Evolutionary conservation across 2,888 invertebrate genomes (phyloP), one percentile per base, ranked within the genome.

Genomic region (Sphaerophoria rueppellii): DNA sequence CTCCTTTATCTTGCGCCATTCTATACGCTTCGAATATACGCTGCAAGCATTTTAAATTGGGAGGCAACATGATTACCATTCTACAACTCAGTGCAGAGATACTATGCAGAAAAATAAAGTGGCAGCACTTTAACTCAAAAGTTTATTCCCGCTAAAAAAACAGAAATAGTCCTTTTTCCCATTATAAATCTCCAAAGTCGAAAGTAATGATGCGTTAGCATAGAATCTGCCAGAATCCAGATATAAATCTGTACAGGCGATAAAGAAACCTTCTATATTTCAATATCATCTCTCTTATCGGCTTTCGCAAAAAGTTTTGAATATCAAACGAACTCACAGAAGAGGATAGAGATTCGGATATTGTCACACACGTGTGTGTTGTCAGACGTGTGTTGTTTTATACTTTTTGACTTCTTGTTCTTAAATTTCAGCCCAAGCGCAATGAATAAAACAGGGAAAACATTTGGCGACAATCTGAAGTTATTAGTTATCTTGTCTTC

Each of bases 111-210:
- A 16, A 6, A 34, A 1, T 32, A 34, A 58, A 58, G 58, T 60
- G 60, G 40, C 60, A 60, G 0, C 40, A 43, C 60, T 60, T 2
- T 16, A 40, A 2, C 16, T 6, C 9, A 3, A 37, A 40, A 40
- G 40, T 16, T 24, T 40, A 58, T 60, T 60, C 2, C 24, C 24
- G 24, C 24, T 24, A 24, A 24, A 60, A 58, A 43, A 60, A 12
- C 60, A 60, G 60, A 16, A 60, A 24, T 40, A 43, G 60, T 60
- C 4, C 43, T 60, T 24, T 24, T 24, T 43, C 60, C 43, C 60
- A 60, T 60, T 60, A 60, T 60, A 60, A 60, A 43, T 60, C 12
- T 43, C 12, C 6, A 60, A 60, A 60, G 60, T 43, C 24, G 60
- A 43, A 60, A 43, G 60, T 60, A 60, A 60, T 43, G 43, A 60